These are phyloP conservation scores for Hypomesus transpacificus DNA, from an alignment of 2,113 vertebrate genomes.

Conservation along the genomic window DNA sequence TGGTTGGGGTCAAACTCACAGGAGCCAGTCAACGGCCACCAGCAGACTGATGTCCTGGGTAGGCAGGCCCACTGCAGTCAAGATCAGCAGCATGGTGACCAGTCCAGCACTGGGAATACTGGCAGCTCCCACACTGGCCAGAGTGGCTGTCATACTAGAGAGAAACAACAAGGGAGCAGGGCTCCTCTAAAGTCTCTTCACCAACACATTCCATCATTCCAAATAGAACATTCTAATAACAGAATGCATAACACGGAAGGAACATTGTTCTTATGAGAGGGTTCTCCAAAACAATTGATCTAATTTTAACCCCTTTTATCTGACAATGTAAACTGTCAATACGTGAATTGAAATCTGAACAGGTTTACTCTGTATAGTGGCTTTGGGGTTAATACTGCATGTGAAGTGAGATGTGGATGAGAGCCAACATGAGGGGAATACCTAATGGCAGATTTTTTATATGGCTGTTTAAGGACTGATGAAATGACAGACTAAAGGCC, in stretches of 20 bases:
- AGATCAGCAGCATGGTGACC: constrained; percentile 97
- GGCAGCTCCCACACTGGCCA: constrained; percentile 94
- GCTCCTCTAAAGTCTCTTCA: too few relatives aligned
- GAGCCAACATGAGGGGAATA: neutral
- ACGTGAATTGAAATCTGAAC: neutral
- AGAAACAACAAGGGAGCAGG: constrained; percentile 9
- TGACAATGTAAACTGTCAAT: neutral
- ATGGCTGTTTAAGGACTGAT: constrained; percentile 28
- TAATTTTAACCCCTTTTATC: neutral
- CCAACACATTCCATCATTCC: neutral
- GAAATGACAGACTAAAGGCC: constrained; percentile 32
- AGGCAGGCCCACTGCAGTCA: constrained; percentile 94
- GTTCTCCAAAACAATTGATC: too few relatives aligned
- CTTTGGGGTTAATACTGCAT: constrained; percentile 18
- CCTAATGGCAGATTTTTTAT: constrained; percentile 24
- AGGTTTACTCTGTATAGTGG: neutral
- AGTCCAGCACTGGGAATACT: constrained; percentile 97
- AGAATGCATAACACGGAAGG: too few relatives aligned
- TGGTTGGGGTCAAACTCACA: constrained; percentile 78
- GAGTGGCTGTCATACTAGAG: constrained; percentile 90
- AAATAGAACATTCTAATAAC: neutral
- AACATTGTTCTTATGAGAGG: too few relatives aligned
- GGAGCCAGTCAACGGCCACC: constrained; percentile 97
- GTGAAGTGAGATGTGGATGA: constrained; percentile 18
- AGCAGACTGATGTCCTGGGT: constrained; percentile 98